These are phyloP conservation scores for Ormia ochracea DNA, from an alignment of 2,888 invertebrate species.

Conservation along the genomic window DNA sequence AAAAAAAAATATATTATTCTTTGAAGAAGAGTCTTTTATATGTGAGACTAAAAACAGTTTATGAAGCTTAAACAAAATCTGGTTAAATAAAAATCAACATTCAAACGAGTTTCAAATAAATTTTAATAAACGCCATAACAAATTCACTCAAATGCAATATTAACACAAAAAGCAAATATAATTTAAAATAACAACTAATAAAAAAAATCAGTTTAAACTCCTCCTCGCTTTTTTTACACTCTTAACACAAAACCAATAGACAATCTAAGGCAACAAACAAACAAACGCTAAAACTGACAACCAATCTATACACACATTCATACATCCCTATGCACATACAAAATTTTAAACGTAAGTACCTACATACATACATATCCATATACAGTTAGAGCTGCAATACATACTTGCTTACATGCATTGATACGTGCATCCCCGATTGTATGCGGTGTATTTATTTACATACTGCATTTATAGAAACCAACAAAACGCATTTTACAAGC, in stretches of 20 bases:
- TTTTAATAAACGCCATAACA: slow-evolving; percentile 36
- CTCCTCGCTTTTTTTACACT: slow-evolving; percentile 53
- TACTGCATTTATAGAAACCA: background rate
- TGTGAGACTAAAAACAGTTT: background rate
- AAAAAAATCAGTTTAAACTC: slow-evolving; percentile 54
- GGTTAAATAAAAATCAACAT: background rate
- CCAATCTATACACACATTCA: background rate
- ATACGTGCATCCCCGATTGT: background rate
- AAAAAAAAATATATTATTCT: too few species aligned
- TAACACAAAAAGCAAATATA: slow-evolving; percentile 17
- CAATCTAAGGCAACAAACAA: slow-evolving; percentile 26
- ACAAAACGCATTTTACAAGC: slow-evolving; percentile 38
- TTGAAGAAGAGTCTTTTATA: slow-evolving; percentile 56
- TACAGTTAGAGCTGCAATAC: too few species aligned
- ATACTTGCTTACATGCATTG: too few species aligned
- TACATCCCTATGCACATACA: background rate
- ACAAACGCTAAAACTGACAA: background rate
- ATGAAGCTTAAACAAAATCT: background rate
- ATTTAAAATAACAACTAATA: slow-evolving; percentile 10
- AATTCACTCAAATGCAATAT: slow-evolving; percentile 5
- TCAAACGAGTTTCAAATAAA: slow-evolving; percentile 22
- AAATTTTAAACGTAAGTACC: background rate
- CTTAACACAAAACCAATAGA: slow-evolving; percentile 24
- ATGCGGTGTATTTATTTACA: background rate
- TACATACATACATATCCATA: background rate